Evolutionary conservation across 1,140 invertebrate genomes (phyloP).

Genomic region (Ips typographus): DNA sequence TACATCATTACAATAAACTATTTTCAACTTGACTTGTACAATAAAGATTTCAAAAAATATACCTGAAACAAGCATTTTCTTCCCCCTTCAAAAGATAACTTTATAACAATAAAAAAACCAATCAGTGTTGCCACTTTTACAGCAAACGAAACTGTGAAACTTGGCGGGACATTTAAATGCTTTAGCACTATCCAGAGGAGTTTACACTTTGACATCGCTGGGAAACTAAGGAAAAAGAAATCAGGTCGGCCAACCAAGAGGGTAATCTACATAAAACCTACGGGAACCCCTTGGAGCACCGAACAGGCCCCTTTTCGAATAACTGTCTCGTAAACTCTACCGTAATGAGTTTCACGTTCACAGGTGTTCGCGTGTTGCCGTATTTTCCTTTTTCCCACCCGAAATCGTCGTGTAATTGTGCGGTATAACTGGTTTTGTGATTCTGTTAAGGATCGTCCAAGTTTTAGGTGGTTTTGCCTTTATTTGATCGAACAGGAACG

Average conservation of each 20-base stretch:
- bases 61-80: too few relatives aligned
- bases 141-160: too few relatives aligned
- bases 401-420: slow-evolving; percentile 31
- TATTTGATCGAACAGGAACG: too few relatives aligned
- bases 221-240: slow-evolving; percentile 8
- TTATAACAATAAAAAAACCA: too few relatives aligned
- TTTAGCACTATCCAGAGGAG: slow-evolving; percentile 5
- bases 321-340: slow-evolving; percentile 37
- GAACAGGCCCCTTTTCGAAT: slow-evolving; percentile 26
- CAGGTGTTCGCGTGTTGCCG: slow-evolving; percentile 35
- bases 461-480: neutral
- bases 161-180: slow-evolving; percentile 12
- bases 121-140: too few relatives aligned
- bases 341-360: slow-evolving; percentile 39
- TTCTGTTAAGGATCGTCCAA: neutral
- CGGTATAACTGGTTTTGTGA: slow-evolving; percentile 31
- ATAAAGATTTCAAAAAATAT: too few relatives aligned
- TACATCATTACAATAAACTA: too few relatives aligned
- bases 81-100: too few relatives aligned
- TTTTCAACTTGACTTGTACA: too few relatives aligned
- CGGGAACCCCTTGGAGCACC: slow-evolving; percentile 24
- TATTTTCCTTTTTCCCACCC: slow-evolving; percentile 32
- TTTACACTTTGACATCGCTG: neutral
- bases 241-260: slow-evolving; percentile 20
- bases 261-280: slow-evolving; percentile 33